Base-by-base conservation (phyloP, 2,113 vertebrate species). In the Scalopus aquaticus region DNA sequence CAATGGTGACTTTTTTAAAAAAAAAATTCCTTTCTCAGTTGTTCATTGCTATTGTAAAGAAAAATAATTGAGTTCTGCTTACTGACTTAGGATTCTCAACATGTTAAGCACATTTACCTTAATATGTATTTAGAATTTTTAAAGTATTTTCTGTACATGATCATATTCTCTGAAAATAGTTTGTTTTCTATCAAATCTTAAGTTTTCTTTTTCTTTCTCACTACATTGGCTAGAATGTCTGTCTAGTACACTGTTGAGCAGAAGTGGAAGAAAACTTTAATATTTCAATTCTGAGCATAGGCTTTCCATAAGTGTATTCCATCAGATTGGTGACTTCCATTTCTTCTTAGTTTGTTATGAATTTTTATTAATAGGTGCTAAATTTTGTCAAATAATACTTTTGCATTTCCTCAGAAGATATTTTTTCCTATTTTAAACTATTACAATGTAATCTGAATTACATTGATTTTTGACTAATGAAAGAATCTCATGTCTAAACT, bases 61-160 rank as follows among this genome's bases (percentile, higher is more conserved):
- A 70, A 94, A 76, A 88, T 46, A 65, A 80, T 72, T 89, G 10
- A 51, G 35, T 94, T 93, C 64, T 81, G 15, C 56, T 42, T 32
- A 49, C 5, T 91, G 35, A 58, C 32, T 51, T 78, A 77, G 32
- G 12, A 69, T 91, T 84, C 9, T 91, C 26, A 60, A 39, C 24
- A 46, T 35, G 65, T 42, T 90, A 79, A 87, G 28, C 44, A 39
- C 7, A 32, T 5, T 89, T 82, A 60, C 58, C 65, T 74, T 78
- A 64, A 16, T 84, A 70, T 8, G 9, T 51, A 78, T 87, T 72
- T 80, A 17, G 67, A 88, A 22, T 35, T 11, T 2, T 42, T 86
- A 70, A 24, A 72, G 51, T 12, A 58, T 91, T 78, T 87, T 85
- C 32, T 85, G 1, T 77, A 80, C 1, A 67, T 2, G 26, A 84